phyloP scores from a whole-genome alignment of 2,888 invertebrate genomes.

The Nudaria mundana region DNA sequence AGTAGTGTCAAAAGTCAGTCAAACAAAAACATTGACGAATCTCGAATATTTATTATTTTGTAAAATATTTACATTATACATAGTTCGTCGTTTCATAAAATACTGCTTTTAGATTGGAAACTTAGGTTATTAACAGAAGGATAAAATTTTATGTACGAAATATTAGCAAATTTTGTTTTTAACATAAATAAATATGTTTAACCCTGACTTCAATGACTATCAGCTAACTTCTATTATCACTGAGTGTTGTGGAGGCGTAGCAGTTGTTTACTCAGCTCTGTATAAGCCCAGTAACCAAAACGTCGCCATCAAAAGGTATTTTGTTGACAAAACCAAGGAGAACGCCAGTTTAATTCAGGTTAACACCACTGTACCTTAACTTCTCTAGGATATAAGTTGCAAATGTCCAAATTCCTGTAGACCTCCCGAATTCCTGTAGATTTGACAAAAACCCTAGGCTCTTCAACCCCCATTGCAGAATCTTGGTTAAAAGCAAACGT shows the following conservation, averaged over 20 bases:
- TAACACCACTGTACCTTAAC: conserved; percentile 6
- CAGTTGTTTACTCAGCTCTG: conserved; percentile 86
- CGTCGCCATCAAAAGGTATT: conserved; percentile 88
- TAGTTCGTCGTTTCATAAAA: conserved; percentile 12
- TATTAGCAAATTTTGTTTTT: conserved; percentile 13
- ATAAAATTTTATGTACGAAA: no score
- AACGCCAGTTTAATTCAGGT: conserved; percentile 83
- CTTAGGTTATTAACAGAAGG: no score
- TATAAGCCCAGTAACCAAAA: conserved; percentile 84
- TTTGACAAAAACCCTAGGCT: no score
- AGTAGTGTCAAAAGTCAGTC: conserved; percentile 19
- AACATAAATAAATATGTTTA: conserved; percentile 67
- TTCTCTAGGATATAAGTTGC: no score
- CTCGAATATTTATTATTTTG: no score
- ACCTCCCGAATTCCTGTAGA: no score
- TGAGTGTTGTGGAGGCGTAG: conserved; percentile 85
- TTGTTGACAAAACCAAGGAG: conserved; percentile 85
- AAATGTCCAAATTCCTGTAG: no score
- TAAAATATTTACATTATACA: conserved; percentile 28
- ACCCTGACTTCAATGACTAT: conserved; percentile 83
- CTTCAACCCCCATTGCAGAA: no score
- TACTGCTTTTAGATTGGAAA: conserved; percentile 17
- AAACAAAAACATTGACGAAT: conserved; percentile 31
- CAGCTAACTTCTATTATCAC: conserved; percentile 85
- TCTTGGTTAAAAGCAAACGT: no score